phyloP scores from a whole-genome alignment of 2,888 invertebrate species.

The Lithosia quadra region DNA sequence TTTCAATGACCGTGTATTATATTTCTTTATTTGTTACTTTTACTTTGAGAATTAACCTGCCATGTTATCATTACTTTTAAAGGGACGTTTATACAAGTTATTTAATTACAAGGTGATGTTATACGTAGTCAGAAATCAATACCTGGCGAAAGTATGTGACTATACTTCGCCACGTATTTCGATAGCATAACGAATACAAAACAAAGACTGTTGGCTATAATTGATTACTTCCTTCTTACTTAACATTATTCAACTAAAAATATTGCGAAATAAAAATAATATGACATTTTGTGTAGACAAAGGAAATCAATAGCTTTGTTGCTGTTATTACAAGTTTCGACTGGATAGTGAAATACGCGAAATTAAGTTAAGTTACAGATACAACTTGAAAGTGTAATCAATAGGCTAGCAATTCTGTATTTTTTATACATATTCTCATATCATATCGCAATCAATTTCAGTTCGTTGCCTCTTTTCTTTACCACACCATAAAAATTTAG shows the following conservation, averaged over 20 bases:
- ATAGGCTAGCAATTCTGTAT: no score
- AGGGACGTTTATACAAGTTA: background rate
- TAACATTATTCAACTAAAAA: background rate
- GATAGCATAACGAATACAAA: background rate
- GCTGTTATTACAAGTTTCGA: background rate
- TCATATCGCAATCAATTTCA: no score
- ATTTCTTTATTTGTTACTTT: background rate
- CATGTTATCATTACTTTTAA: background rate
- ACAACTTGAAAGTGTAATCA: no score
- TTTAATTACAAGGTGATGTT: no score
- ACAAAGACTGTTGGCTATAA: background rate
- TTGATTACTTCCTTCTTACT: background rate
- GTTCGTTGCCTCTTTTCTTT: no score
- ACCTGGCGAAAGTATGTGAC: conserved; percentile 12
- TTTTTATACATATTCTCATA: no score
- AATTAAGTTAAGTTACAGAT: no score
- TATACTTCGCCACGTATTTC: conserved; percentile 22
- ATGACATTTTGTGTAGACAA: background rate
- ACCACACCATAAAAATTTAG: no score
- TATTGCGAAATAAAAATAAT: background rate
- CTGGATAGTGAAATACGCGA: no score
- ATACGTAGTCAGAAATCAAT: conserved; percentile 2
- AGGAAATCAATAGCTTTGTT: conserved; percentile 2
- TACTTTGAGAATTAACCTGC: background rate
- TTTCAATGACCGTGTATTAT: conserved; percentile 1